Conservation (phyloP, 2,888 invertebrate genomes). For the Branchinecta sandiegonensis region DNA sequence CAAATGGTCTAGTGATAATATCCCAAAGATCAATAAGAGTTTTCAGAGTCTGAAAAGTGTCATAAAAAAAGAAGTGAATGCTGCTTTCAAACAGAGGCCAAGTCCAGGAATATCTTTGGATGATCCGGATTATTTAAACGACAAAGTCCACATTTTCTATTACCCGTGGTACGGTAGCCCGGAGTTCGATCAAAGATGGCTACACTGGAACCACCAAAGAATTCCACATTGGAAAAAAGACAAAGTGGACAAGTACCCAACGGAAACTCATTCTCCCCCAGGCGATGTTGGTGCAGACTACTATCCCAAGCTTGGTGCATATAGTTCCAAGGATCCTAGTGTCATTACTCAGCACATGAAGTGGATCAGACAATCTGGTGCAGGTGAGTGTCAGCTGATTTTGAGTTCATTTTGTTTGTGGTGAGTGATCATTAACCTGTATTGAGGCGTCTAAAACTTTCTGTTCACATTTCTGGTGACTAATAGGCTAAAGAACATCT, state of each 20-base stretch:
- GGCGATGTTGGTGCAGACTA: conserved; percentile 42
- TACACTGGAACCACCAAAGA: conserved; percentile 24
- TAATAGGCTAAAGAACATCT: too few species aligned
- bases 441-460: too few species aligned
- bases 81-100: neutral
- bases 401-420: too few species aligned
- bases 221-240: conserved; percentile 30
- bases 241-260: conserved; percentile 37
- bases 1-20: conserved; percentile 8
- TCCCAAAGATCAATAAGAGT: neutral
- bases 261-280: conserved; percentile 41
- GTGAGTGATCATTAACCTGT: too few species aligned
- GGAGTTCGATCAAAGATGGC: conserved; percentile 25
- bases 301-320: conserved; percentile 41
- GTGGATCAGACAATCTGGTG: conserved; percentile 43
- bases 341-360: conserved; percentile 45
- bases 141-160: conserved; percentile 36
- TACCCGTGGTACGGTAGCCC: conserved; percentile 35
- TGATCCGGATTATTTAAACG: conserved; percentile 26
- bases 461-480: too few species aligned
- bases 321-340: conserved; percentile 39
- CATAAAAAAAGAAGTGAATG: neutral
- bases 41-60: neutral
- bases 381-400: conserved; percentile 32
- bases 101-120: neutral